Base-by-base conservation (phyloP, 2,797 vertebrate genomes). In the Enteromius afrohamiltoni region DNA sequence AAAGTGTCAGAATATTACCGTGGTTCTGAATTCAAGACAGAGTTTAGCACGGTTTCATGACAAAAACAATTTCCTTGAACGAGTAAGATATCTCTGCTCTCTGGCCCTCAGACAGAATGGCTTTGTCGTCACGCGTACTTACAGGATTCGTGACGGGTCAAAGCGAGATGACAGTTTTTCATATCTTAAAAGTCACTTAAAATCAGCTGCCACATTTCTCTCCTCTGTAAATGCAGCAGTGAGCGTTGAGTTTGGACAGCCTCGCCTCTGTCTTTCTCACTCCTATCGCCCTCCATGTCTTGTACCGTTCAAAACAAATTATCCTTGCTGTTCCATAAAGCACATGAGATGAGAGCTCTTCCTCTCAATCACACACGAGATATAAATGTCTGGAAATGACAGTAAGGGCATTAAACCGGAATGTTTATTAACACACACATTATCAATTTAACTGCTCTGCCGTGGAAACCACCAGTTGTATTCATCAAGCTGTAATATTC, bases 371-470 rank as follows among this genome's bases (percentile, higher is more conserved):
- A 74, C 58, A 40, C 17, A 1, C 11, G 0, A 75, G 71, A 82
- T 76, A 67, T 82, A 76, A 82, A 55, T 67, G 71, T 75, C 71
- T 82, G 16, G 17, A 29, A 68, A 68, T 64, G 17, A 76, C 71
- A 76, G 60, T 11, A 40, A 45, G 26, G 23, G n/a, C 62, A 29
- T 82, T 82, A 75, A 76, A 65, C 62, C 17, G 5, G 26, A 74
- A 74, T 83, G 67, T 85, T 74, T 80, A 85, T 83, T 82, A 85
- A 79, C 79, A 82, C n/a, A 40, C 64, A 70, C 51, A 81, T 80
- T 40, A 40, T 79, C 80, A 53, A 64, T 82, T 65, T 67, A 82
- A 73, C 74, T 13, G 80, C 79, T 82, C 80, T 67, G 71, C 47
- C 0, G 0, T 53, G 31, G 47, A 76, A 82, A 68, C 6, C 17